Percentiles rank a stretch among this genome's conserved stretches.
phyloP scores from a whole-genome alignment of 2,797 vertebrate species.

The Anguilla megastoma region DNA sequence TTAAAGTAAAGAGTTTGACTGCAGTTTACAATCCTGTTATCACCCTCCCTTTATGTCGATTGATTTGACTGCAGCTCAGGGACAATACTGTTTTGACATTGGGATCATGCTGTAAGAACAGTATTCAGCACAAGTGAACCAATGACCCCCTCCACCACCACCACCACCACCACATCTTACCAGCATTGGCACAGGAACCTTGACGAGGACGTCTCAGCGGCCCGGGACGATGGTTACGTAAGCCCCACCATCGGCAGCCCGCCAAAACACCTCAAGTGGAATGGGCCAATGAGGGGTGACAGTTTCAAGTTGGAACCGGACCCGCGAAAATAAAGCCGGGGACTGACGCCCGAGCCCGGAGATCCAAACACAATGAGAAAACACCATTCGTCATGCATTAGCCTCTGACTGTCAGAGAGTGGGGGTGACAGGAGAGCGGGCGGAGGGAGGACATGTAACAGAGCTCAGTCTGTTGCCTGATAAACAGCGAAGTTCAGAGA shows the following conservation, averaged over 20 bases:
- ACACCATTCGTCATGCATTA: constrained; percentile 5
- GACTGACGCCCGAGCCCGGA: background rate
- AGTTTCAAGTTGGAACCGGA: background rate
- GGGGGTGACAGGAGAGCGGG: constrained; percentile 27
- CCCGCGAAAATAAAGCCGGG: background rate
- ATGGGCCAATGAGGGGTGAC: background rate
- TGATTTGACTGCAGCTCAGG: background rate
- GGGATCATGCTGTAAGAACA: background rate
- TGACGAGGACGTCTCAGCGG: background rate
- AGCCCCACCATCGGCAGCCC: background rate
- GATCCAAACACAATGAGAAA: constrained; percentile 23
- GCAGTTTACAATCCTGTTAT: background rate
- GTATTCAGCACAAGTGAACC: background rate
- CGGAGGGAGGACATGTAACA: constrained; percentile 54
- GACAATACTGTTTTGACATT: background rate
- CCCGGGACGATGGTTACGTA: background rate
- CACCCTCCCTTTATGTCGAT: background rate
- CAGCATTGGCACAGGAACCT: background rate
- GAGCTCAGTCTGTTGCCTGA: constrained; percentile 59
- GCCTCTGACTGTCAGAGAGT: constrained; percentile 33
- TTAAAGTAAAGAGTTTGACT: background rate
- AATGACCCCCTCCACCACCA: background rate
- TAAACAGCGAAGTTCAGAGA: constrained; percentile 65
- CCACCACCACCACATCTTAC: background rate
- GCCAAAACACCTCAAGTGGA: background rate